phyloP scores from a whole-genome alignment of 2,113 vertebrate species.

The Phoenicopterus ruber region DNA sequence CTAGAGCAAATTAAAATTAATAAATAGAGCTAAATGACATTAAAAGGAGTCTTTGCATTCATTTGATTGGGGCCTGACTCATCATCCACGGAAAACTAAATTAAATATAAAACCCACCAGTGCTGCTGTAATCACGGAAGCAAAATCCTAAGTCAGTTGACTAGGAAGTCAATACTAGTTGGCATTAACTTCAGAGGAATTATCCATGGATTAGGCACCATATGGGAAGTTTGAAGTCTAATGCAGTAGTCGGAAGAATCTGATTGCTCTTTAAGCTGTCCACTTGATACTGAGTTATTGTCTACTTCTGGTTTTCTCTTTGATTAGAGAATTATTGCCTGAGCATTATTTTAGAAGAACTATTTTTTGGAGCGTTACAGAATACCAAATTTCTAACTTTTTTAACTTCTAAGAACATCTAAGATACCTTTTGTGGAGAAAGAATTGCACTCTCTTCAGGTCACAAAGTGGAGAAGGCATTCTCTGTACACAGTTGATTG shows the following conservation, averaged over 20 bases:
- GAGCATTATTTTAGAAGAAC: not conserved
- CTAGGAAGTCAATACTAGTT: not conserved
- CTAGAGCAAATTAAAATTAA: conserved; percentile 7
- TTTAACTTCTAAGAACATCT: not conserved
- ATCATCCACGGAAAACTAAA: not conserved
- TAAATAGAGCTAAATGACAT: conserved; percentile 14
- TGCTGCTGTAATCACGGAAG: not conserved
- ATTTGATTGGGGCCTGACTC: not conserved
- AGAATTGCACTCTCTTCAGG: not conserved
- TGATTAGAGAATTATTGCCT: not conserved
- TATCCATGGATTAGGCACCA: not conserved
- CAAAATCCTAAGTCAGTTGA: not conserved
- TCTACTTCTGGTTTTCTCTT: not conserved
- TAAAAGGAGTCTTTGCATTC: conserved; percentile 6
- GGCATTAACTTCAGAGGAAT: not conserved
- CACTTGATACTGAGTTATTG: not conserved
- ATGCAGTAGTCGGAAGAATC: not conserved
- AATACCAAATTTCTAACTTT: not conserved
- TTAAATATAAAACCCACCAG: not conserved
- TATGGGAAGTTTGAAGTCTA: not conserved
- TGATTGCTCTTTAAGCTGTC: not conserved
- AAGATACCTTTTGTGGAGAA: not conserved
- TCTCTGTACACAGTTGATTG: not conserved
- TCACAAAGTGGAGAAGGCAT: not conserved
- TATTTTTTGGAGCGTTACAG: not conserved